phyloP scores from a whole-genome alignment of 2,113 vertebrate species.

The Taurulus bubalis region DNA sequence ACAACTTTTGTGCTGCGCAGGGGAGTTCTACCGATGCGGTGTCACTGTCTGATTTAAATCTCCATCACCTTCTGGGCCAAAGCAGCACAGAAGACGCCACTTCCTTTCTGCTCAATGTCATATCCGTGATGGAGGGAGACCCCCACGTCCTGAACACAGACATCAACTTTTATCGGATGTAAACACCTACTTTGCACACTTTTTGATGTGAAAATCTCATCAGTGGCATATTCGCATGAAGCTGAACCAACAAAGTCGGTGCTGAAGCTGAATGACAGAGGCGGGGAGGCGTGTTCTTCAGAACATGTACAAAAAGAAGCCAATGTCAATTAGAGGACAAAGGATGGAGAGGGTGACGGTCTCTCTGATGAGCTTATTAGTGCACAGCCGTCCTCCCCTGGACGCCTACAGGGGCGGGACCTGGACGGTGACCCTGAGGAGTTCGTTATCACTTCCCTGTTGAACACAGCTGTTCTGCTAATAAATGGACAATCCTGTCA shows the following conservation, averaged over 20 bases:
- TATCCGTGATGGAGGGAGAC: not conserved
- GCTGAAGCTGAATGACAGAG: not conserved
- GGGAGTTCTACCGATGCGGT: not conserved
- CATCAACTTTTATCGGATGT: not conserved
- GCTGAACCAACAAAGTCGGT: not conserved
- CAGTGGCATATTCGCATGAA: conserved; percentile 3
- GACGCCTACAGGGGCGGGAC: conserved; percentile 13
- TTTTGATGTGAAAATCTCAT: conserved; percentile 6
- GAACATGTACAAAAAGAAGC: conserved; percentile 6
- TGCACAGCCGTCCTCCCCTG: conserved; percentile 7
- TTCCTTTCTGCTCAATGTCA: not conserved
- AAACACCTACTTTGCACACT: not conserved
- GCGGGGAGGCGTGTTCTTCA: not conserved
- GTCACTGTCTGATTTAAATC: not conserved
- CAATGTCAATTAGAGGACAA: conserved; percentile 44
- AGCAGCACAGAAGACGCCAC: not conserved
- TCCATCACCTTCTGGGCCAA: not conserved
- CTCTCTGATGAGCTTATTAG: conserved; percentile 60
- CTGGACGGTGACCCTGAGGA: conserved; percentile 12
- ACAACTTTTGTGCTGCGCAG: not conserved
- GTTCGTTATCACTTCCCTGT: conserved; percentile 33
- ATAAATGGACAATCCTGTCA: conserved; percentile 4
- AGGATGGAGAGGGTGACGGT: not conserved
- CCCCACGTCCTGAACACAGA: not conserved
- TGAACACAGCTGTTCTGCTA: not conserved